Percentiles rank a stretch among this genome's conserved stretches.
These are phyloP conservation scores for Crocuta crocuta DNA, from an alignment of 2,113 vertebrate species.

Conservation along the genomic window DNA sequence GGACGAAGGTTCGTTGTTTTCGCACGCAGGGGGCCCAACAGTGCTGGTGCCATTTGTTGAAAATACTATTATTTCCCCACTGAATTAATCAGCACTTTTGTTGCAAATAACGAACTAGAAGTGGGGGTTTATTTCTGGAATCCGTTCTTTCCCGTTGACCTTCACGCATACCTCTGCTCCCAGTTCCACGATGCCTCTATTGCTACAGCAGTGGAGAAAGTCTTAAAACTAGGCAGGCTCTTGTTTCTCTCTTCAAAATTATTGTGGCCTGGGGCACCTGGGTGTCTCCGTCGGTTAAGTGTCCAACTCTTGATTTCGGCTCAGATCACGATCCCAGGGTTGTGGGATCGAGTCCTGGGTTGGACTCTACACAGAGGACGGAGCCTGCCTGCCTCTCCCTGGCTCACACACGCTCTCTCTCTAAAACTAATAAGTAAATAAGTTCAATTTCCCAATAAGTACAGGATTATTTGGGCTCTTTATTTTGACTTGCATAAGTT, in stretches of 20 bases:
- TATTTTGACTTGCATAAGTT: not conserved
- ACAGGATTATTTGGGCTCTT: not conserved
- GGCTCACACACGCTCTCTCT: too few species aligned
- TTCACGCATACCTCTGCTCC: fast-evolving
- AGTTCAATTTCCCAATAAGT: not conserved
- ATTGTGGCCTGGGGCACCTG: not conserved
- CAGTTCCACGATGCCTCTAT: not conserved
- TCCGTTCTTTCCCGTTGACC: fast-evolving
- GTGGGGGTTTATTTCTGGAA: not conserved
- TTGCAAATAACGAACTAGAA: not conserved
- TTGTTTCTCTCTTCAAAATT: not conserved
- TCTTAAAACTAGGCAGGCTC: not conserved
- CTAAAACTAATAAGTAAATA: too few species aligned
- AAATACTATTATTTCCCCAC: too few species aligned
- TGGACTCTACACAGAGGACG: too few species aligned
- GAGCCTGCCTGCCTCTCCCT: too few species aligned
- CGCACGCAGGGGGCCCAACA: fast-evolving
- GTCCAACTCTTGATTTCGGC: too few species aligned
- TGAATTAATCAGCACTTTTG: not conserved
- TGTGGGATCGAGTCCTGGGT: too few species aligned
- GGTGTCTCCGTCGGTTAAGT: too few species aligned
- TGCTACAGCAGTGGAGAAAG: fast-evolving
- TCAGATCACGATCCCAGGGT: too few species aligned
- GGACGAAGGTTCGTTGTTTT: fast-evolving
- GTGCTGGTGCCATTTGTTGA: not conserved